Percentiles rank a stretch among this genome's conserved stretches.
Conservation (phyloP, 2,113 vertebrate genomes). For the Myiozetetes cayanensis region DNA sequence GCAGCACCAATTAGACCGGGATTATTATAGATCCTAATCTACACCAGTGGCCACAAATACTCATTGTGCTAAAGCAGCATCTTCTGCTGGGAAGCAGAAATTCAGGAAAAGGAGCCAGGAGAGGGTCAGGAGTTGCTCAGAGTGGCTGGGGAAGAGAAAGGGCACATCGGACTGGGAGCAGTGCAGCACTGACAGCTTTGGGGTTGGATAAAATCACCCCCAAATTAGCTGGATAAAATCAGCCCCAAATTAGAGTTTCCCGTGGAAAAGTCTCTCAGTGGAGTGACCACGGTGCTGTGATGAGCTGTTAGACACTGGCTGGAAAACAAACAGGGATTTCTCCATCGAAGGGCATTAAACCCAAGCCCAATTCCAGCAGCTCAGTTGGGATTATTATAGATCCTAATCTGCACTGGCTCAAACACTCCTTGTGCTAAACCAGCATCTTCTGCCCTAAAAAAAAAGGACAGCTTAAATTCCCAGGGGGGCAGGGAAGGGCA, state of each 20-base stretch:
- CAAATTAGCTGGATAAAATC: neutral
- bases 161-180: rapidly evolving
- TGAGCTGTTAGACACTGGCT: neutral
- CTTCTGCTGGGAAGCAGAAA: neutral
- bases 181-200: neutral
- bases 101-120: neutral
- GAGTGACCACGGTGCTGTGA: too few relatives aligned
- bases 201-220: neutral
- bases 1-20: neutral
- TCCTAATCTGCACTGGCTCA: neutral
- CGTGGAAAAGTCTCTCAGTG: neutral
- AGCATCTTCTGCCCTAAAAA: neutral
- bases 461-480: neutral
- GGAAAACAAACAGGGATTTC: neutral
- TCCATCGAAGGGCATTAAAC: neutral
- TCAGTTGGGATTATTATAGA: neutral
- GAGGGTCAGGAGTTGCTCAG: rapidly evolving
- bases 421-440: neutral
- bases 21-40: neutral
- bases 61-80: too few relatives aligned
- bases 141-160: neutral
- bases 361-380: rapidly evolving
- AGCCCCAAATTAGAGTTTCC: neutral
- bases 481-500: neutral
- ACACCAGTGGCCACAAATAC: neutral